phyloP scores from a whole-genome alignment of 2,888 invertebrate genomes.

The Eupelmus urozonus region DNA sequence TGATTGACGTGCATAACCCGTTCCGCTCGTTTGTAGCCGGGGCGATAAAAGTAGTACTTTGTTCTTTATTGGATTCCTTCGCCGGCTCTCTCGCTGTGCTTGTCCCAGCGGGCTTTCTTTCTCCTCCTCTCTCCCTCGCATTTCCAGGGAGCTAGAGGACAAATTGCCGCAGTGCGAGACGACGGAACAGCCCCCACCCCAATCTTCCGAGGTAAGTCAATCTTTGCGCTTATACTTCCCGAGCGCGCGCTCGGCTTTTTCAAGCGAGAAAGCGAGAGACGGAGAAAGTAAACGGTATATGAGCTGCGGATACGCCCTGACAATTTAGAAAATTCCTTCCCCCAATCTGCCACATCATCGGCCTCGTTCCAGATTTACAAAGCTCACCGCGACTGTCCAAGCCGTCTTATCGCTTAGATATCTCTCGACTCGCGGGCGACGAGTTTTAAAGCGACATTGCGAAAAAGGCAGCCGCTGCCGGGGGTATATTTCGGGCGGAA shows the following conservation, averaged over 20 bases:
- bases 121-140: slow-evolving; percentile 9
- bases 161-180: slow-evolving; percentile 38
- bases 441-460: not conserved
- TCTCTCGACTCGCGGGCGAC: no score
- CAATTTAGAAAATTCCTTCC: no score
- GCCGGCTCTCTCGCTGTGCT: not conserved
- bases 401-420: no score
- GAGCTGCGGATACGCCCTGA: no score
- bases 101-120: slow-evolving; percentile 8
- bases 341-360: no score
- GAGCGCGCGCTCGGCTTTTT: no score
- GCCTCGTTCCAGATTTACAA: no score
- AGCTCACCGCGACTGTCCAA: no score
- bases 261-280: no score
- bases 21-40: slow-evolving; percentile 51
- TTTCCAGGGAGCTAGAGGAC: slow-evolving; percentile 42
- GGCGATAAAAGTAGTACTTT: slow-evolving; percentile 59
- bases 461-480: not conserved
- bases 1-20: slow-evolving; percentile 59
- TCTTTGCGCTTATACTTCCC: not conserved
- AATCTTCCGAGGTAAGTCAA: slow-evolving; percentile 42
- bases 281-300: no score
- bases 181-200: slow-evolving; percentile 7
- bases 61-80: slow-evolving; percentile 59
- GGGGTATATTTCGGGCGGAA: slow-evolving; percentile 15